phyloP scores from a whole-genome alignment of 2,888 invertebrate species.

The Eupithecia pulchellata region DNA sequence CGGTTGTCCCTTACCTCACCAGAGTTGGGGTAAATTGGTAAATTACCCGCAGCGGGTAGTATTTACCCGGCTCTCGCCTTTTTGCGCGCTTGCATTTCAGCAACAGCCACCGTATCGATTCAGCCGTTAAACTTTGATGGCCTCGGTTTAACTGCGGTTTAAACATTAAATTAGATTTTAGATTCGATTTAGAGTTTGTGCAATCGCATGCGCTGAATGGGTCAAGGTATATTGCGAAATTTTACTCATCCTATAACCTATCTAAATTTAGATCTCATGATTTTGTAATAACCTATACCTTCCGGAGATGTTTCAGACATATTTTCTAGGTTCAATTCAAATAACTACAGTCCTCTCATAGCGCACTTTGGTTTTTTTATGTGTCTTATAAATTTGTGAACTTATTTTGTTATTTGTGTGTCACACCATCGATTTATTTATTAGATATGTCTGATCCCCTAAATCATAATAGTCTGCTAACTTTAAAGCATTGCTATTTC shows the following conservation, averaged over 20 bases:
- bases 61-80: constrained; percentile 69
- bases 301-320: background rate
- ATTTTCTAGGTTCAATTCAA: no score
- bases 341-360: no score
- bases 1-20: constrained; percentile 42
- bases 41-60: constrained; percentile 74
- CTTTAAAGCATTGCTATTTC: no score
- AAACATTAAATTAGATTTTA: constrained; percentile 7
- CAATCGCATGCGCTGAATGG: background rate
- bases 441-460: no score
- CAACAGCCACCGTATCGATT: constrained; percentile 60
- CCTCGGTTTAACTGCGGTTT: constrained; percentile 17
- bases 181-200: constrained; percentile 6
- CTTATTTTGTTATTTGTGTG: no score
- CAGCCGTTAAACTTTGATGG: constrained; percentile 59
- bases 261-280: background rate
- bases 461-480: no score
- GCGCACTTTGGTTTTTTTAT: no score
- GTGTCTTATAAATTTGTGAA: no score
- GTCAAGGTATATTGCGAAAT: constrained; percentile 8
- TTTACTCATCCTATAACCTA: background rate
- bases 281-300: no score
- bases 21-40: constrained; percentile 72
- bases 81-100: constrained; percentile 66
- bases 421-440: no score